These are phyloP conservation scores for Magallana ariakensis DNA, from an alignment of 1,140 invertebrate species.

Conservation along the genomic window DNA sequence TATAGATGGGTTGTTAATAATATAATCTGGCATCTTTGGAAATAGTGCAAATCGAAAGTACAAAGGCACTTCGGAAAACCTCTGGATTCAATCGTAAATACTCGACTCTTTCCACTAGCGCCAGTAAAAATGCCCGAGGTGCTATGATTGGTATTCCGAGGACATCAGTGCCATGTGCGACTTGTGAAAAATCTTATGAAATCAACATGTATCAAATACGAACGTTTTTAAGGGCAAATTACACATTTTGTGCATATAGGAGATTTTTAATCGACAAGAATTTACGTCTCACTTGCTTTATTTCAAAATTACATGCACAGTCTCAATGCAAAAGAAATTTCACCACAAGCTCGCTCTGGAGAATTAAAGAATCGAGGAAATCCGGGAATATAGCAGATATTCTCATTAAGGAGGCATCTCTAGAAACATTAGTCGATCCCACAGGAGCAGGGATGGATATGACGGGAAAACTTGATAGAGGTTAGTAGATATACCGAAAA, in stretches of 20 bases:
- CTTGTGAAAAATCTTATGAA: slow-evolving; percentile 6
- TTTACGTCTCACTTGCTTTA: neutral
- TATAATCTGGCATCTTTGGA: too few relatives aligned
- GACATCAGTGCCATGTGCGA: neutral
- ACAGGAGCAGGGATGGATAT: slow-evolving; percentile 8
- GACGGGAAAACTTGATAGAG: neutral
- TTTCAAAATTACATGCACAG: neutral
- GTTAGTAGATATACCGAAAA: neutral
- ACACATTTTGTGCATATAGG: slow-evolving; percentile 1
- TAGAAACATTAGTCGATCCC: neutral
- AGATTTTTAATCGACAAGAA: neutral
- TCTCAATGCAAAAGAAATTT: neutral
- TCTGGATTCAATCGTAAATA: too few relatives aligned
- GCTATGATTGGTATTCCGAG: neutral
- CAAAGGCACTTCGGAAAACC: too few relatives aligned
- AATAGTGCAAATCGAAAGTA: too few relatives aligned
- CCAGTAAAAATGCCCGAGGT: too few relatives aligned
- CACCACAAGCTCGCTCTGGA: neutral
- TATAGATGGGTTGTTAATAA: too few relatives aligned
- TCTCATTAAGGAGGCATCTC: neutral
- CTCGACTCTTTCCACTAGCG: too few relatives aligned
- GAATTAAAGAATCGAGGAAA: neutral
- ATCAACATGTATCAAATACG: neutral
- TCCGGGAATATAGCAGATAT: slow-evolving; percentile 27
- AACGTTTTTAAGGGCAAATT: neutral